Evolutionary conservation across 2,888 invertebrate species (phyloP), one percentile per base, ranked within the genome.

Genomic region (Andrena dorsata): DNA sequence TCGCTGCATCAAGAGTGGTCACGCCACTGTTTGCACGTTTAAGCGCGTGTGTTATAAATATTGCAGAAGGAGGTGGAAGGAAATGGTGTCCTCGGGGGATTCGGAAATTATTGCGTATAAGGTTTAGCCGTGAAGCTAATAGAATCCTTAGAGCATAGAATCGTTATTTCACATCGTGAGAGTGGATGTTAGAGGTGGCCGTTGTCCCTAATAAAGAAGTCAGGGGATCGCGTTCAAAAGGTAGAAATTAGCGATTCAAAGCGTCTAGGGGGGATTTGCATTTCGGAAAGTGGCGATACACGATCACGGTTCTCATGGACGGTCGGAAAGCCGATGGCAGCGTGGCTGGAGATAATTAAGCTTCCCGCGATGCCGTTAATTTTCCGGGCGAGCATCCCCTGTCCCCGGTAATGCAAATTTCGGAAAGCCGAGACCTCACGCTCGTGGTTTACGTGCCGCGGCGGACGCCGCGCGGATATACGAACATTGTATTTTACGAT

Each of bases 401-500:
- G 58, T 68, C 73, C 56, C 7, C 26, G 71, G 71, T 35, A 70
- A 84, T 83, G 83, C 74, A 84, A 83, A 84, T 84, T 84, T 84
- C 79, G 75, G 79, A 51, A 76, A 83, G 66, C n/a, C 28, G 41
- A 51, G 64, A 64, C 53, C 41, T 69, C 65, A 20, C 41, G 41
- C 26, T 72, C 69, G 32, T 61, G 35, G 63, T 71, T 80, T 66
- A 77, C 16, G 35, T 20, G 20, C 47, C 71, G 79, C 65, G 66
- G 65, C 41, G 73, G 53, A 71, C 30, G 49, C 70, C 30, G 13
- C 26, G 41, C 63, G 49, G 51, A 53, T 76, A 76, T 51, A 66
- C 79, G 78, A 74, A 87, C 86, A 87, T 80, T 78, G 78, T 86
- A 79, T 41, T 76, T 82, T 79, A 82, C 76, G 85, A 79, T 65